Evolutionary conservation across 2,888 invertebrate genomes (phyloP).

Genomic region (Ryuthela nishihirai): DNA sequence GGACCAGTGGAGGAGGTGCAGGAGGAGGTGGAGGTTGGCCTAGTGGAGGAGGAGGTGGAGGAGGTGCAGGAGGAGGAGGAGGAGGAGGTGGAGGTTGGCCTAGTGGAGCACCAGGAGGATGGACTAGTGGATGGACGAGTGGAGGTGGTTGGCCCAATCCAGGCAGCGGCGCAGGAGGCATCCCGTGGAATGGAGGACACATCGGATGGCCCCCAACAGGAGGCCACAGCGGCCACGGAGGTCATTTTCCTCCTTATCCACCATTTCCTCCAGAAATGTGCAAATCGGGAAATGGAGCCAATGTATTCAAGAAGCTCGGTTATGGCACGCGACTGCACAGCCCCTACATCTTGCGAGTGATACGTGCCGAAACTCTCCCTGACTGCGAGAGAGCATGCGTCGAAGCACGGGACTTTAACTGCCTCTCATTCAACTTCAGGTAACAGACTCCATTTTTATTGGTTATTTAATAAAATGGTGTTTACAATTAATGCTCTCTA

Average conservation of each 20-base stretch:
- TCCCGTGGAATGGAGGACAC: conserved; percentile 14
- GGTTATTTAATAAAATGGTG: no score
- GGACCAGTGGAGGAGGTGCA: neutral
- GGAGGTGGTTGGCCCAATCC: conserved; percentile 25
- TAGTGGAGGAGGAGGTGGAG: conserved; percentile 13
- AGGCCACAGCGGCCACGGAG: conserved; percentile 14
- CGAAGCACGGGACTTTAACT: conserved; percentile 75
- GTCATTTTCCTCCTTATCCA: conserved; percentile 8
- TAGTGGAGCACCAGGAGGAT: conserved; percentile 24
- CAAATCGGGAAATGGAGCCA: conserved; percentile 12
- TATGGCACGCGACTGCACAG: conserved; percentile 40
- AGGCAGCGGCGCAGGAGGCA: neutral
- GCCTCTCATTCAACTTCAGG: conserved; percentile 70
- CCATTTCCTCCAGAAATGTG: conserved; percentile 13
- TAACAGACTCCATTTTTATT: no score
- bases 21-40: neutral
- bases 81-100: conserved; percentile 35
- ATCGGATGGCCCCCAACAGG: conserved; percentile 27
- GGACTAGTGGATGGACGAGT: conserved; percentile 34
- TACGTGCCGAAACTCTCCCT: conserved; percentile 53
- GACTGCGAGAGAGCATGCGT: conserved; percentile 82
- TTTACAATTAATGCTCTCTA: no score
- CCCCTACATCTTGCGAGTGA: conserved; percentile 40
- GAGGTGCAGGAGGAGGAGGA: conserved; percentile 10
- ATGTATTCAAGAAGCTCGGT: conserved; percentile 40